Evolutionary conservation across 1,140 invertebrate genomes (phyloP), one percentile per base, ranked within the genome.

Genomic region (Drosophila tani): DNA sequence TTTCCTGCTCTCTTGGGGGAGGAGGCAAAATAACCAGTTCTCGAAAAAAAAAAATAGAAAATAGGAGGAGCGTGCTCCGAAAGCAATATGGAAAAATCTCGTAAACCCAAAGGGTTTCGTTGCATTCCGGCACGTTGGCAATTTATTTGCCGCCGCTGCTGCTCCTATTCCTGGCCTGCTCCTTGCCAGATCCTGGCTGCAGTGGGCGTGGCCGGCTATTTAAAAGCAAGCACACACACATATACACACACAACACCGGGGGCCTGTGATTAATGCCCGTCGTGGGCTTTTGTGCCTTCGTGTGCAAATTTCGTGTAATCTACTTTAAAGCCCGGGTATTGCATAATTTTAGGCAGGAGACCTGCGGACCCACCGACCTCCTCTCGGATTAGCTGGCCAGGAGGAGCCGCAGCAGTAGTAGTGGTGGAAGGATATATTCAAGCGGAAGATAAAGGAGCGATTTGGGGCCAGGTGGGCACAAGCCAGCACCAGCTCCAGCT

Each of bases 231-330:
- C 69, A 75, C 51, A 15, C 32, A 19, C 50, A 35, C 9, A 45
- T 5, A 19, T 11, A 51, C 12, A 15, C 14, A 40, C 59, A 75
- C 51, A 76, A 76, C 49, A 78, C 43, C 40, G 45, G 53, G 17
- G 41, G 43, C 9, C 59, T 62, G 81, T 87, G 84, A 87, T 87
- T 87, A 87, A 87, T 87, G 84, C 81, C 85, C 84, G 78, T 88
- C 81, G 85, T 90, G 84, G 84, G 84, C 85, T 90, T 87, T 83
- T 90, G 84, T 87, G 83, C 85, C 82, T 87, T 84, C 82, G 84
- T 87, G 83, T 78, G 74, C 85, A 81, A 90, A 88, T 88, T 82
- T 88, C 74, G 78, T 84, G 84, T 88, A 88, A 88, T 88, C 84
- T 88, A 88, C 84, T 88, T 88, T 88, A 90, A 88, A 84, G 85